Base-by-base conservation (phyloP, 2,113 vertebrate genomes). In the Chelonoidis abingdonii region DNA sequence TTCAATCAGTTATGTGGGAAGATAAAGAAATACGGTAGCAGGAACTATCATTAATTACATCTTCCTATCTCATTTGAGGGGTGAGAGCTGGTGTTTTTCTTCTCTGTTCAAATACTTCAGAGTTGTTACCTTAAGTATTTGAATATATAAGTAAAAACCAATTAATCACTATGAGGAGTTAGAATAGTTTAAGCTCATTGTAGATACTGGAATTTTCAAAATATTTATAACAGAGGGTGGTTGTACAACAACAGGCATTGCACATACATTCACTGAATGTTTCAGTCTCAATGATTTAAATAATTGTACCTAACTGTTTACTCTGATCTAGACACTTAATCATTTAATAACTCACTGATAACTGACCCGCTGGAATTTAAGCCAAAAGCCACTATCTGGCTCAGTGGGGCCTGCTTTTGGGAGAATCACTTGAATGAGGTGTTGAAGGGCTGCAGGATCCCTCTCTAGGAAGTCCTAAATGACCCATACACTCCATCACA, bases 151-250 rank as follows among this genome's bases (percentile, higher is more conserved):
- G 38, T 5, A 25, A 2, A 4, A 41, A 59, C 59, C 53, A 1
- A 25, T 19, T 4, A 0, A 0, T 52, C 44, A 5, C 72, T 19
- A 53, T 72, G 24, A 41, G 35, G 10, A 49, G 21, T 2, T 44
- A 56, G 54, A 76, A 25, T 35, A 1, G 17, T 14, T 87, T 50
- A 12, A 25, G 12, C 10, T 0, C 2, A 3, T 35, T 19, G 69
- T 7, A 3, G 35, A 10, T 84, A 35, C 59, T 65, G 53, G 11
- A 54, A 44, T 76, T 47, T 49, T 2, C 50, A 24, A 69, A 59
- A 11, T 53, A n/a, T 6, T 38, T 49, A 8, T n/a, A 21, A 27
- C 0, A 0, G 69, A 0, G 2, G 57, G 44, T 12, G 81, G 22
- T 57, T 85, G 41, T 31, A 8, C 21, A 49, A 12, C 6, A 62